Percentiles rank a stretch among this genome's conserved stretches.
These are phyloP conservation scores for Brachypalpus laphriformis DNA, from an alignment of 2,888 invertebrate genomes.

Conservation along the genomic window DNA sequence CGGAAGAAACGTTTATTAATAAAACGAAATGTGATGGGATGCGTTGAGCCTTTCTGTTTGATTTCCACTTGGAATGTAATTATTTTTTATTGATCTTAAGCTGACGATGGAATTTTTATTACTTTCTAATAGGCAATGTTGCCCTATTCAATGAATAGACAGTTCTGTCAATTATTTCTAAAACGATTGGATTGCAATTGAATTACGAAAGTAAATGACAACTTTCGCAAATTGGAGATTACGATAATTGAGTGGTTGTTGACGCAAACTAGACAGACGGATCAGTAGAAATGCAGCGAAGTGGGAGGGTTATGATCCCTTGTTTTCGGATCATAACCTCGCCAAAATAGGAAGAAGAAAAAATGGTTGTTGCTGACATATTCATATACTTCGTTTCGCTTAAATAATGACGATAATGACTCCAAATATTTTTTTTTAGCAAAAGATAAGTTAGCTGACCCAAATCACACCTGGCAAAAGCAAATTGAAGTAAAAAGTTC, in stretches of 20 bases:
- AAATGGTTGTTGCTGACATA: no score
- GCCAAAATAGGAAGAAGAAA: no score
- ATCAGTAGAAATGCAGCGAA: no score
- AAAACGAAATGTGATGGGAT: background rate
- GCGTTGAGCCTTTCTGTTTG: background rate
- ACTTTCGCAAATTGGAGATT: background rate
- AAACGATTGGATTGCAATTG: background rate
- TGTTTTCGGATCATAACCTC: no score
- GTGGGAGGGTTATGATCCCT: no score
- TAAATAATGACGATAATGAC: no score
- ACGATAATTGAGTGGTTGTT: background rate
- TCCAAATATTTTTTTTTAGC: no score
- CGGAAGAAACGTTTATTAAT: background rate
- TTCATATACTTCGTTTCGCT: no score
- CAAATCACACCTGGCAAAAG: no score
- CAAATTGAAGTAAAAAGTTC: no score
- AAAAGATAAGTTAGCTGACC: no score
- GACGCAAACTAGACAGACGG: no score
- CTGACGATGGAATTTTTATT: constrained; percentile 15
- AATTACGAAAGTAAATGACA: background rate
- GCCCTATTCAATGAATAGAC: background rate
- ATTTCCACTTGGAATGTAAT: background rate
- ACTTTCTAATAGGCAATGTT: background rate
- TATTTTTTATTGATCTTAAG: background rate
- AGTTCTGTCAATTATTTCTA: background rate